A percentile compares a stretch with the other conserved stretches of the same genome.
Conservation (phyloP, 2,797 vertebrate genomes). For the Lepilemur septentrionalis region DNA sequence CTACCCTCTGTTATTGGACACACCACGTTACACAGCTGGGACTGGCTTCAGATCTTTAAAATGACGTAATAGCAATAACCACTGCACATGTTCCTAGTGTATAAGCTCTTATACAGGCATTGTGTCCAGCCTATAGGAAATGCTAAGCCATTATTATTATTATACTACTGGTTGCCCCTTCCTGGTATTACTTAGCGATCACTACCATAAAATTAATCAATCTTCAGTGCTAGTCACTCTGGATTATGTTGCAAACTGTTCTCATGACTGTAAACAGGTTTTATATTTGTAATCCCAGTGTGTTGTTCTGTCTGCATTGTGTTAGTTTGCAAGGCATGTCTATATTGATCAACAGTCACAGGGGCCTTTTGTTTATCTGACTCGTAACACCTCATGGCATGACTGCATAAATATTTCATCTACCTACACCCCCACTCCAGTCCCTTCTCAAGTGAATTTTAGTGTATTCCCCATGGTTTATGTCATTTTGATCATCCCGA, state of each 20-base stretch:
- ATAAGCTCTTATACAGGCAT: background rate
- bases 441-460: background rate
- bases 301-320: too few species aligned
- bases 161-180: background rate
- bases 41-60: background rate
- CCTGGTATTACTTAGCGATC: background rate
- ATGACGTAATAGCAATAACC: too few species aligned
- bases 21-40: background rate
- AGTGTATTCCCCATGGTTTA: background rate
- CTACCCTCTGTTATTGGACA: background rate
- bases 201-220: background rate
- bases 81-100: background rate
- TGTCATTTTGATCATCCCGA: background rate
- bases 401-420: too few species aligned
- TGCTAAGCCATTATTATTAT: background rate
- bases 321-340: background rate
- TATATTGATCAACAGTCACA: background rate
- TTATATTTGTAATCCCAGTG: background rate
- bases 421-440: rapidly evolving
- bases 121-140: background rate
- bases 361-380: background rate
- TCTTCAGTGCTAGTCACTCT: background rate
- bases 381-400: background rate
- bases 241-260: background rate
- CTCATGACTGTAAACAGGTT: background rate